Percentiles rank a stretch among this genome's conserved stretches.
phyloP scores from a whole-genome alignment of 2,113 vertebrate genomes.

The Brachionichthys hirsutus region DNA sequence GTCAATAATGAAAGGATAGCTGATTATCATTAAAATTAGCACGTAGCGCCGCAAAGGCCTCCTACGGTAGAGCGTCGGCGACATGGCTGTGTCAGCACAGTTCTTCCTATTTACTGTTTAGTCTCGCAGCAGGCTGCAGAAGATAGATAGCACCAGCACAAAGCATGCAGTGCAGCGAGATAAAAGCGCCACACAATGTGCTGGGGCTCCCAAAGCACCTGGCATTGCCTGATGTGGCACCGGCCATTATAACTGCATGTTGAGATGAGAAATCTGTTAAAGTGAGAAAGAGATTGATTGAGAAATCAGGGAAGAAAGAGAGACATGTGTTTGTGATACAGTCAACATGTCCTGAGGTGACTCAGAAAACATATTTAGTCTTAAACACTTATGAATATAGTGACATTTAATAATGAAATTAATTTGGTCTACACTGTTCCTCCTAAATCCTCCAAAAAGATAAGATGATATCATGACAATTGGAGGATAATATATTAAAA shows the following conservation, averaged over 20 bases:
- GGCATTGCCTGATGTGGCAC: slow-evolving; percentile 48
- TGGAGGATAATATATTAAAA: too few relatives aligned
- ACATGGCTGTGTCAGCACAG: slow-evolving; percentile 52
- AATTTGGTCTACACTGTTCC: too few relatives aligned
- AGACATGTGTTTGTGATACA: background rate
- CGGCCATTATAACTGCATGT: slow-evolving; percentile 45
- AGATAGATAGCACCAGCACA: slow-evolving; percentile 68
- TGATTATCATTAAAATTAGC: slow-evolving; percentile 66
- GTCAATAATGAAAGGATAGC: slow-evolving; percentile 18
- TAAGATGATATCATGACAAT: too few relatives aligned
- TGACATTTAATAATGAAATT: too few relatives aligned
- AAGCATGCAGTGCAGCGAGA: slow-evolving; percentile 72
- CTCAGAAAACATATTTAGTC: too few relatives aligned
- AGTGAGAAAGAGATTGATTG: slow-evolving; percentile 2
- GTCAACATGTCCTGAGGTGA: too few relatives aligned
- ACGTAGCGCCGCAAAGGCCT: slow-evolving; percentile 40
- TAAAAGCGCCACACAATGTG: slow-evolving; percentile 57
- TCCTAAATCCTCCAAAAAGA: too few relatives aligned
- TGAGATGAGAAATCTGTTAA: slow-evolving; percentile 23
- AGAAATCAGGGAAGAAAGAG: background rate
- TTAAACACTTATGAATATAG: too few relatives aligned
- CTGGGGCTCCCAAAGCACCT: slow-evolving; percentile 31
- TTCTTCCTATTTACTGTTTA: slow-evolving; percentile 66
- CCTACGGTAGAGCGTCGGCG: slow-evolving; percentile 23
- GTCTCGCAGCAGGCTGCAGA: slow-evolving; percentile 65